These are phyloP conservation scores for Acridotheres tristis DNA, from an alignment of 2,797 vertebrate genomes.

Conservation along the genomic window DNA sequence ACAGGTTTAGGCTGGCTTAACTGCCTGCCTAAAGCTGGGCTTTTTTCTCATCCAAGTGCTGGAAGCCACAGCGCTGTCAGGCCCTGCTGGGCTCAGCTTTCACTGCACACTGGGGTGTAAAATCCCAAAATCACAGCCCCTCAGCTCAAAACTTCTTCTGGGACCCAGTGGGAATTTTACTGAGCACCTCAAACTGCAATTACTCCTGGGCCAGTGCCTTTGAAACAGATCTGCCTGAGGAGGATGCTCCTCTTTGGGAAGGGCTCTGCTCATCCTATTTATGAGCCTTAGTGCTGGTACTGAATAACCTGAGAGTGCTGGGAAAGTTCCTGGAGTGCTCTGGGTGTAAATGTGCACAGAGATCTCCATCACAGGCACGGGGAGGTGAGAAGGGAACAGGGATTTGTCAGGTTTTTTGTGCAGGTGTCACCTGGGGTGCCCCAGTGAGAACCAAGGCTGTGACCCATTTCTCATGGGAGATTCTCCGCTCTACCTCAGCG, in stretches of 20 bases:
- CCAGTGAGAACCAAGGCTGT: background rate
- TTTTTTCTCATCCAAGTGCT: slow-evolving; percentile 50
- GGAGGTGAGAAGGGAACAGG: background rate
- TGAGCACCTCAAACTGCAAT: slow-evolving; percentile 28
- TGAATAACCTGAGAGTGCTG: background rate
- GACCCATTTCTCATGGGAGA: background rate
- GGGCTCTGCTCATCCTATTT: background rate
- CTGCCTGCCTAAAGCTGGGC: slow-evolving; percentile 14
- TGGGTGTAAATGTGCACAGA: accelerated
- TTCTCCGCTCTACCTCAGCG: background rate
- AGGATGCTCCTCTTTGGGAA: slow-evolving; percentile 7
- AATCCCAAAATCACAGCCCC: slow-evolving; percentile 51
- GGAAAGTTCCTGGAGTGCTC: background rate
- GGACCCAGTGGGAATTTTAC: slow-evolving; percentile 8
- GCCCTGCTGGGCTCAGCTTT: slow-evolving; percentile 20
- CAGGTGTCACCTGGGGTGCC: background rate
- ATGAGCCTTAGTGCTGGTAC: background rate
- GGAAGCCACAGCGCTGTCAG: slow-evolving; percentile 49
- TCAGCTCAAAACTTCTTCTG: slow-evolving; percentile 34
- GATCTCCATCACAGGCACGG: background rate
- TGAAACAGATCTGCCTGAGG: slow-evolving; percentile 15
- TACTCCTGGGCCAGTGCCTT: slow-evolving; percentile 1
- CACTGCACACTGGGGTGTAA: slow-evolving; percentile 8
- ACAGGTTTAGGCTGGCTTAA: background rate
- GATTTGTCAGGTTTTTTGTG: background rate